A percentile compares a stretch with the other conserved stretches of the same genome.
Conservation (phyloP, 2,888 invertebrate species). For the Aquatica leii region DNA sequence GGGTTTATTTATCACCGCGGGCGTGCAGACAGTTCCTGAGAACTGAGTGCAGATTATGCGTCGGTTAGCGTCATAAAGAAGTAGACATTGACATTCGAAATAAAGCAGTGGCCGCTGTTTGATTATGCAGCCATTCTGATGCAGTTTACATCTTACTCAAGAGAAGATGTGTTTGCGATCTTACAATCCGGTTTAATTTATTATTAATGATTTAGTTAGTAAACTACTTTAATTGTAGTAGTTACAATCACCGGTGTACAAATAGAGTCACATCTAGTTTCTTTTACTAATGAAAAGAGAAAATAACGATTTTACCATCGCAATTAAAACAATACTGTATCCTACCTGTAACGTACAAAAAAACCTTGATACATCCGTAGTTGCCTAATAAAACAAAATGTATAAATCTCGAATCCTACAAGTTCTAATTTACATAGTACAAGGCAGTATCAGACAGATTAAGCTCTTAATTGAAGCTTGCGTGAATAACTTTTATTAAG, state of each 20-base stretch:
- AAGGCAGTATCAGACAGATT: slow-evolving; percentile 51
- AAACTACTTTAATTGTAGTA: slow-evolving; percentile 21
- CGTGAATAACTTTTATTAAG: slow-evolving; percentile 47
- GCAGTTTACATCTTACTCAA: slow-evolving; percentile 53
- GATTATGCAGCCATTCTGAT: slow-evolving; percentile 50
- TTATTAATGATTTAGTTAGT: slow-evolving; percentile 32
- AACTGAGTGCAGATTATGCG: slow-evolving; percentile 55
- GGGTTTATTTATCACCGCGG: slow-evolving; percentile 51
- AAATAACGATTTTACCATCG: too few species aligned
- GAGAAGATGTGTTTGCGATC: slow-evolving; percentile 25
- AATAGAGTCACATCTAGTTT: too few species aligned
- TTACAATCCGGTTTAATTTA: slow-evolving; percentile 34
- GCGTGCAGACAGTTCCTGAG: slow-evolving; percentile 52
- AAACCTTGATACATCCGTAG: too few species aligned
- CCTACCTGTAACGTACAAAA: too few species aligned
- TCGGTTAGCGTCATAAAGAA: slow-evolving; percentile 53
- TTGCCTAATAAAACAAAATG: slow-evolving; percentile 38
- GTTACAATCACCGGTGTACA: slow-evolving; percentile 14
- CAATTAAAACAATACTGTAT: too few species aligned
- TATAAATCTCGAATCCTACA: slow-evolving; percentile 49
- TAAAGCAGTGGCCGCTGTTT: slow-evolving; percentile 52
- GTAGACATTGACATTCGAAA: slow-evolving; percentile 54
- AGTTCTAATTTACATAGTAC: slow-evolving; percentile 52
- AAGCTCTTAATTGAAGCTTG: slow-evolving; percentile 52
- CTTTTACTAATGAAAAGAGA: too few species aligned